Conservation (phyloP, 2,888 invertebrate species). For the Hanleya hanleyi region DNA sequence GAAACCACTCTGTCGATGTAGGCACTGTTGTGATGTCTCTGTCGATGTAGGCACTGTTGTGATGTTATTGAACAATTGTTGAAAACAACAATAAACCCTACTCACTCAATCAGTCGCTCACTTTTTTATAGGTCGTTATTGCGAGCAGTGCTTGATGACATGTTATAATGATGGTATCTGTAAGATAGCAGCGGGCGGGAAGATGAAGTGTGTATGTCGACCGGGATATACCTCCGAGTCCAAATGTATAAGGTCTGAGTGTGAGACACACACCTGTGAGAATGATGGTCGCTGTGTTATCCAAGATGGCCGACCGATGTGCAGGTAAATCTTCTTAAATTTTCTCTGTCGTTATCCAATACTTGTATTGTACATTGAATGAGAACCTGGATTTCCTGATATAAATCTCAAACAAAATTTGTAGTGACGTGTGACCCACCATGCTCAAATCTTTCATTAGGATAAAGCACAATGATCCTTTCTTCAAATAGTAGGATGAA, state of each 20-base stretch:
- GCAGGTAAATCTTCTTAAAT: not conserved
- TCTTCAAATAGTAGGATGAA: too few species aligned
- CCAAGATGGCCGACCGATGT: not conserved
- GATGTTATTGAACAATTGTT: too few species aligned
- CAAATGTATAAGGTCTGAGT: slow-evolving; percentile 13
- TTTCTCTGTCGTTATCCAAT: slow-evolving; percentile 33
- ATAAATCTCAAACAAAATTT: too few species aligned
- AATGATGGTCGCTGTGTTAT: slow-evolving; percentile 34
- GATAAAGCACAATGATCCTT: too few species aligned
- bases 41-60: too few species aligned
- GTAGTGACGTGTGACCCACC: too few species aligned
- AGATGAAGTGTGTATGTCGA: slow-evolving; percentile 41
- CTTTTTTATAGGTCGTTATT: slow-evolving; percentile 33
- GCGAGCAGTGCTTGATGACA: slow-evolving; percentile 45
- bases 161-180: slow-evolving; percentile 52
- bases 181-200: slow-evolving; percentile 13
- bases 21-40: too few species aligned
- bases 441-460: too few species aligned
- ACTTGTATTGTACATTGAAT: too few species aligned
- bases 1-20: too few species aligned
- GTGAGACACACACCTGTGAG: slow-evolving; percentile 36
- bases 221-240: slow-evolving; percentile 29
- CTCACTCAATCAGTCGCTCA: not conserved
- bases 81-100: not conserved
- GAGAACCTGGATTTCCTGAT: too few species aligned